Evolutionary conservation across 2,888 invertebrate genomes (phyloP).

Genomic region (Paralinhomoeus sp.): DNA sequence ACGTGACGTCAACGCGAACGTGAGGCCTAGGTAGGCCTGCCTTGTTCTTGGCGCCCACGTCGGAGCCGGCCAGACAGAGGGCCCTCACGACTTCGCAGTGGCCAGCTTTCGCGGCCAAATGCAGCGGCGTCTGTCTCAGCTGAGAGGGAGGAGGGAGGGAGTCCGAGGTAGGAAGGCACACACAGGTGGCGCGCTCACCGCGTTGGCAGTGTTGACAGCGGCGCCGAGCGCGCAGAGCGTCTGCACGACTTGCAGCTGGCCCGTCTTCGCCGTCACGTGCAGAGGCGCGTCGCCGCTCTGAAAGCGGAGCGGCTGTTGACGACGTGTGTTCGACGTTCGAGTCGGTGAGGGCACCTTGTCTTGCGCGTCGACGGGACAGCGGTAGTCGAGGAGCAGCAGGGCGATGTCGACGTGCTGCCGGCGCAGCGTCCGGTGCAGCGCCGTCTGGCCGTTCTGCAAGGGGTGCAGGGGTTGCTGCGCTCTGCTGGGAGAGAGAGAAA

Average conservation of each 20-base stretch:
- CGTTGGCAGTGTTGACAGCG: constrained; percentile 40
- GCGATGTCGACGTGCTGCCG: constrained; percentile 37
- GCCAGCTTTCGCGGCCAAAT: constrained; percentile 46
- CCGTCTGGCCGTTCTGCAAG: constrained; percentile 33
- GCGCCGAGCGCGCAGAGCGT: constrained; percentile 39
- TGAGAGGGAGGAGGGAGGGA: constrained; percentile 8
- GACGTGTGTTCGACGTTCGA: no score
- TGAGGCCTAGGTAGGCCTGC: constrained; percentile 1
- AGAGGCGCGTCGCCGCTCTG: constrained; percentile 40
- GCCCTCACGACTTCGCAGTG: constrained; percentile 46
- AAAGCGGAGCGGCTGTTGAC: no score
- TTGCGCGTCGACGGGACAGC: constrained; percentile 36
- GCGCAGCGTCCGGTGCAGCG: constrained; percentile 39
- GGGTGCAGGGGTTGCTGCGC: not conserved
- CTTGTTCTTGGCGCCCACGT: constrained; percentile 20
- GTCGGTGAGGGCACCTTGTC: constrained; percentile 9
- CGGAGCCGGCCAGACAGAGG: constrained; percentile 46
- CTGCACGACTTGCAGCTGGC: constrained; percentile 36
- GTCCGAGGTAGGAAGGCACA: no score
- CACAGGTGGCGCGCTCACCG: constrained; percentile 15
- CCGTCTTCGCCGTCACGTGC: constrained; percentile 37
- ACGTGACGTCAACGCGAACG: no score
- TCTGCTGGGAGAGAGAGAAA: not conserved
- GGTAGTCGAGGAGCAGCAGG: constrained; percentile 38
- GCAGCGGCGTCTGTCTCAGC: constrained; percentile 35